phyloP scores from a whole-genome alignment of 2,113 vertebrate species.

The Cheirogaleus medius region DNA sequence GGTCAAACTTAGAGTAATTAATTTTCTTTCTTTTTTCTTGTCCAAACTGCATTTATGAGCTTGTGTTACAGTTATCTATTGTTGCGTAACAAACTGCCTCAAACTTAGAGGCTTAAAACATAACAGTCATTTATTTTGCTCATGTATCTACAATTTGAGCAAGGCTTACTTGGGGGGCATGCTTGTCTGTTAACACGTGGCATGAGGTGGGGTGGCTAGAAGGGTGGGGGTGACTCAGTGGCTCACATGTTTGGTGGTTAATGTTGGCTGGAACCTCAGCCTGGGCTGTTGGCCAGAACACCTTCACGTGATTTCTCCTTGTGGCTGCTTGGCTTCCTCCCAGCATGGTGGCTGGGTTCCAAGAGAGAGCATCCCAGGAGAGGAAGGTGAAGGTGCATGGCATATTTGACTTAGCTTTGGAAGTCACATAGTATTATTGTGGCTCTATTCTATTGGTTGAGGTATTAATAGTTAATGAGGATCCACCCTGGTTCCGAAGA shows the following conservation, averaged over 20 bases:
- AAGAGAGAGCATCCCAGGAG: slow-evolving; percentile 9
- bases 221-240: neutral
- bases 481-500: neutral
- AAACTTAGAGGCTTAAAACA: slow-evolving; percentile 42
- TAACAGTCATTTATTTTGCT: slow-evolving; percentile 30
- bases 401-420: slow-evolving; percentile 34
- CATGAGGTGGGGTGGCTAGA: neutral
- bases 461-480: neutral
- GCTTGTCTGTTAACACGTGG: neutral
- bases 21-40: slow-evolving; percentile 43
- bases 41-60: slow-evolving; percentile 21
- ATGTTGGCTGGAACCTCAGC: slow-evolving; percentile 2
- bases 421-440: neutral
- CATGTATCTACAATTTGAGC: neutral
- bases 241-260: slow-evolving; percentile 1
- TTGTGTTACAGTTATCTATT: slow-evolving; percentile 17
- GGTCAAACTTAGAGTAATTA: slow-evolving; percentile 23
- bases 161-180: neutral
- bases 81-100: slow-evolving; percentile 1
- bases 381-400: neutral
- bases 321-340: slow-evolving; percentile 15
- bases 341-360: neutral
- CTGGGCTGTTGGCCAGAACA: slow-evolving; percentile 39
- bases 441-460: neutral
- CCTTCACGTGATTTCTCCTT: slow-evolving; percentile 32